These are phyloP conservation scores for Tetramorium bicarinatum DNA, from an alignment of 2,888 invertebrate genomes.

Conservation along the genomic window DNA sequence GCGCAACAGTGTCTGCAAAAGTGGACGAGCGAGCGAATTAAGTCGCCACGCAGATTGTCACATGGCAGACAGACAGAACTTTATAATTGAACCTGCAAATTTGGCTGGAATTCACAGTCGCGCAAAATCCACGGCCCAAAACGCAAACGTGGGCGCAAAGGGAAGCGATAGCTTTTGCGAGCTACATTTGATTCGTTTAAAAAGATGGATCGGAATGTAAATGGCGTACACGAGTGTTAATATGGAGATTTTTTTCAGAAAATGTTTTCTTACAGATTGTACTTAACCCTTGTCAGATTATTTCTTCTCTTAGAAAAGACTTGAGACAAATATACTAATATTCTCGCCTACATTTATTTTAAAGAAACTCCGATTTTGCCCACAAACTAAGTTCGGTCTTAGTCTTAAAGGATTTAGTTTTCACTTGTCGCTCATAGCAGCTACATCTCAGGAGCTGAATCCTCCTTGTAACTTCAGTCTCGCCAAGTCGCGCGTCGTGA, in stretches of 20 bases:
- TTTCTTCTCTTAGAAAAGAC: too few species aligned
- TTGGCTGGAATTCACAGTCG: slow-evolving; percentile 13
- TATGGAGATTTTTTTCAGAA: background rate
- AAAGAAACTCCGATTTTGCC: too few species aligned
- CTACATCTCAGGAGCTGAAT: too few species aligned
- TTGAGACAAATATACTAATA: too few species aligned
- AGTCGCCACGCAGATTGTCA: slow-evolving; percentile 34
- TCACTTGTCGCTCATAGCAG: too few species aligned
- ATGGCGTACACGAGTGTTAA: background rate
- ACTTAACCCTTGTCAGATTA: too few species aligned
- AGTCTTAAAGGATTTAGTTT: too few species aligned
- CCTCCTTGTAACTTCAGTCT: too few species aligned
- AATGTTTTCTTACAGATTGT: background rate
- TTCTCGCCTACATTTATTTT: too few species aligned
- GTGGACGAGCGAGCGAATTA: slow-evolving; percentile 48
- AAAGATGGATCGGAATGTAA: background rate
- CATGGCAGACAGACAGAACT: slow-evolving; percentile 29
- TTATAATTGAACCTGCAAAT: slow-evolving; percentile 48
- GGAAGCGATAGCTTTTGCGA: slow-evolving; percentile 5
- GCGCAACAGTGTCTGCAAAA: slow-evolving; percentile 53
- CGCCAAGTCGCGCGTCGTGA: too few species aligned
- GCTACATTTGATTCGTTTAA: slow-evolving; percentile 22
- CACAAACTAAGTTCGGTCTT: too few species aligned
- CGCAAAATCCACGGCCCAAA: slow-evolving; percentile 10
- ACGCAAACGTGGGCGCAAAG: slow-evolving; percentile 4